Conservation (phyloP, 2,888 invertebrate species). For the Caradrina kadenii region DNA sequence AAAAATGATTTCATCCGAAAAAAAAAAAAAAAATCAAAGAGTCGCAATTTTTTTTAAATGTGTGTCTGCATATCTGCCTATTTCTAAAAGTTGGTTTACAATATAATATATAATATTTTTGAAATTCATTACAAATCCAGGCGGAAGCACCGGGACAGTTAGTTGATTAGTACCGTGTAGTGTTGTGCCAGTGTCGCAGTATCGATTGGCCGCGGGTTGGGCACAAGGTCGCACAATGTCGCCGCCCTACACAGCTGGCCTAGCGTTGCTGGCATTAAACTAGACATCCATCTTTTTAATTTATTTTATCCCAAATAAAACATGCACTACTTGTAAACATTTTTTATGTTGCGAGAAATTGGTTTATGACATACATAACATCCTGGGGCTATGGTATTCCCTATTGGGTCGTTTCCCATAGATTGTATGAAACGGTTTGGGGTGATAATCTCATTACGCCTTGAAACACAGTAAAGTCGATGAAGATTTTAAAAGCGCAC, state of each 20-base stretch:
- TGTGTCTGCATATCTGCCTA: too few relatives aligned
- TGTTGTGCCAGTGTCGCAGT: constrained; percentile 69
- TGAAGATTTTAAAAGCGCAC: too few relatives aligned
- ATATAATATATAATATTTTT: background rate
- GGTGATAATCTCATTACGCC: constrained; percentile 1
- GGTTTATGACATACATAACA: constrained; percentile 39
- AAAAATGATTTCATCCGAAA: background rate
- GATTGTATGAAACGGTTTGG: constrained; percentile 18
- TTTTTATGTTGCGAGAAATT: constrained; percentile 14
- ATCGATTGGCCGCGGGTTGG: constrained; percentile 76
- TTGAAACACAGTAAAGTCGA: constrained; percentile 10
- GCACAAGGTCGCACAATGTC: constrained; percentile 79
- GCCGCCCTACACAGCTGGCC: constrained; percentile 53
- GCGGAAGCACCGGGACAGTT: constrained; percentile 33
- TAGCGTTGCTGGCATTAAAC: constrained; percentile 36
- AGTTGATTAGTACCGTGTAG: constrained; percentile 48
- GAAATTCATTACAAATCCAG: constrained; percentile 7
- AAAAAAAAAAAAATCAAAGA: background rate
- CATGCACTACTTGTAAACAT: background rate
- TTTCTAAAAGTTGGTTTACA: too few relatives aligned
- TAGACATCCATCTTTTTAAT: constrained; percentile 29
- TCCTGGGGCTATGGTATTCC: constrained; percentile 22
- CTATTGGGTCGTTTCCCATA: constrained; percentile 29
- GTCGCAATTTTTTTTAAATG: background rate
- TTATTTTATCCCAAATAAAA: constrained; percentile 14